These are phyloP conservation scores for Heliconius nattereri DNA, from an alignment of 1,140 invertebrate genomes.

Conservation along the genomic window DNA sequence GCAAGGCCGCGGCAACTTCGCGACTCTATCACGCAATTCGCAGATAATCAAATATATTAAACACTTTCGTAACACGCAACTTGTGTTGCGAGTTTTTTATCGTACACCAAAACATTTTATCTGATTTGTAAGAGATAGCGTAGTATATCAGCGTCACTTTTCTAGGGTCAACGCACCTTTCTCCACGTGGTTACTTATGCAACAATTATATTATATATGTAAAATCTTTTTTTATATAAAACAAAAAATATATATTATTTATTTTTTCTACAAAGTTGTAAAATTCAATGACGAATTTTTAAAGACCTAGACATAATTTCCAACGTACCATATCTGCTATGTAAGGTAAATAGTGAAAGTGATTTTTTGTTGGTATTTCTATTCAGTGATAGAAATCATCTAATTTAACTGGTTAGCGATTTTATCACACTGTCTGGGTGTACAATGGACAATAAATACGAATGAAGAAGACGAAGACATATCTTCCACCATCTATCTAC, in stretches of 20 bases:
- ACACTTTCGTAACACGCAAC: conserved; percentile 20
- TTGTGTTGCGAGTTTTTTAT: conserved; percentile 53
- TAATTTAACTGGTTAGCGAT: conserved; percentile 49
- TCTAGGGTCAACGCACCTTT: conserved; percentile 61
- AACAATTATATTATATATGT: conserved; percentile 29
- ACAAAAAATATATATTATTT: not conserved
- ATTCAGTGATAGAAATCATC: conserved; percentile 21
- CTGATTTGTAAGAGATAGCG: conserved; percentile 58
- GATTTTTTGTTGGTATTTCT: not conserved
- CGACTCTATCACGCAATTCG: conserved; percentile 38
- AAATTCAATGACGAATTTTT: not conserved
- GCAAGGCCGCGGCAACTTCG: conserved; percentile 57
- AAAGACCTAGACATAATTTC: not conserved
- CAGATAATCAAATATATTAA: conserved; percentile 24
- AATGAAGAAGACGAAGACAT: too few species aligned
- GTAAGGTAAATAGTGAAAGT: not conserved
- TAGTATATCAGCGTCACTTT: conserved; percentile 62
- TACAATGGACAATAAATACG: conserved; percentile 46
- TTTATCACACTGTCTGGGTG: conserved; percentile 52
- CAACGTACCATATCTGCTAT: not conserved
- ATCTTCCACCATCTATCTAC: not conserved
- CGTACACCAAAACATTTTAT: conserved; percentile 55
- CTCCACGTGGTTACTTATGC: conserved; percentile 61
- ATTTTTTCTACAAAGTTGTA: not conserved
- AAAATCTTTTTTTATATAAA: not conserved